These are phyloP conservation scores for Drosophila sucinea DNA, from an alignment of 1,140 invertebrate genomes.

Conservation along the genomic window DNA sequence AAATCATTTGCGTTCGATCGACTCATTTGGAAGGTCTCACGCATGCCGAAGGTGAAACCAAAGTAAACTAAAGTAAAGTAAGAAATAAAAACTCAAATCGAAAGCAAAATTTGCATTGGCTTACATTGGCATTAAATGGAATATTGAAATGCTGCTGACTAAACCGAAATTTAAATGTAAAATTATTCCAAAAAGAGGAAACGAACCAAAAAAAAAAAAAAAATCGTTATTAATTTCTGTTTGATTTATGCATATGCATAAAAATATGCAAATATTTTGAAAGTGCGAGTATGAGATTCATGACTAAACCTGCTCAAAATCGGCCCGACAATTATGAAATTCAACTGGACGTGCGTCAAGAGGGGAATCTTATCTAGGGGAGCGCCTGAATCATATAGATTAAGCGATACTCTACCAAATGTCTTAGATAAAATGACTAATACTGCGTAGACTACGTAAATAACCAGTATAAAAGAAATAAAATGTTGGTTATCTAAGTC, in stretches of 20 bases:
- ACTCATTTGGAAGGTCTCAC: constrained; percentile 63
- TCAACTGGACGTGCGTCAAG: not conserved
- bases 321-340: constrained; percentile 1
- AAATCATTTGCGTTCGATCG: constrained; percentile 66
- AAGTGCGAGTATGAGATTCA: constrained; percentile 41
- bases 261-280: constrained; percentile 66
- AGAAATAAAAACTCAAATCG: constrained; percentile 45
- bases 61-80: constrained; percentile 32
- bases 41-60: constrained; percentile 72
- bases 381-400: not conserved
- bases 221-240: constrained; percentile 1
- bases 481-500: not conserved
- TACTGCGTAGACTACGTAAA: not conserved
- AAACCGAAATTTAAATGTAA: constrained; percentile 71
- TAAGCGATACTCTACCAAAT: not conserved
- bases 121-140: constrained; percentile 73
- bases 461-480: not conserved
- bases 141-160: constrained; percentile 39
- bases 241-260: constrained; percentile 45
- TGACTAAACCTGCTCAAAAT: constrained; percentile 38
- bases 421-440: constrained; percentile 3
- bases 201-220: not conserved
- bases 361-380: constrained; percentile 2
- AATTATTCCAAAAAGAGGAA: constrained; percentile 58
- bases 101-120: constrained; percentile 45